Evolutionary conservation across 2,113 vertebrate species (phyloP).

Genomic region (Megalops atlanticus): DNA sequence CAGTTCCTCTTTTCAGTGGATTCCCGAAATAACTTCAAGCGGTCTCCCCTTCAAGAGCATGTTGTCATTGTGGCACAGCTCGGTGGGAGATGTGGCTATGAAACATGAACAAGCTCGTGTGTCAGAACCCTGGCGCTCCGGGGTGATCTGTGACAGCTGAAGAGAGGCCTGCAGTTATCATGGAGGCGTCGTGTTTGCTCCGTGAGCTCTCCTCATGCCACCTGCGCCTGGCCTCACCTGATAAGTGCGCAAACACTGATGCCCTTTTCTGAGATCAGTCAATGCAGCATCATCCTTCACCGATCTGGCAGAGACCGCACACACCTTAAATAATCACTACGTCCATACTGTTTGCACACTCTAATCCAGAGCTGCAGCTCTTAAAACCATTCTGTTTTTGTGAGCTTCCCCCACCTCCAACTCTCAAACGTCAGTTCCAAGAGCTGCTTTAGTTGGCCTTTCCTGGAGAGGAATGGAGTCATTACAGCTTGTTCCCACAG

Average conservation of each 20-base stretch:
- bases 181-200: conserved; percentile 42
- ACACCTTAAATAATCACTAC: neutral
- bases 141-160: conserved; percentile 15
- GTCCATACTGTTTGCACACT: neutral
- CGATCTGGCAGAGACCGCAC: no score
- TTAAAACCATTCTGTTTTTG: neutral
- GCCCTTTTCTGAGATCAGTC: conserved; percentile 8
- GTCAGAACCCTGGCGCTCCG: neutral
- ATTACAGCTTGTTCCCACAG: neutral
- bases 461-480: neutral
- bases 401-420: neutral
- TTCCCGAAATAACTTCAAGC: conserved; percentile 19
- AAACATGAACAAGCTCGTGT: neutral
- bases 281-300: neutral
- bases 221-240: conserved; percentile 36
- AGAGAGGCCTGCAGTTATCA: conserved; percentile 38
- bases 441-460: neutral
- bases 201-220: conserved; percentile 41
- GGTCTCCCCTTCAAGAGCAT: conserved; percentile 36
- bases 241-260: conserved; percentile 18
- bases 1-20: neutral
- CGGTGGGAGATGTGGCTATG: neutral
- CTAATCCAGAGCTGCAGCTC: neutral
- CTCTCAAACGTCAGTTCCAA: neutral
- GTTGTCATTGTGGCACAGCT: conserved; percentile 29